These are phyloP conservation scores for Pilophorus perplexus DNA, from an alignment of 2,888 invertebrate species.

Conservation along the genomic window DNA sequence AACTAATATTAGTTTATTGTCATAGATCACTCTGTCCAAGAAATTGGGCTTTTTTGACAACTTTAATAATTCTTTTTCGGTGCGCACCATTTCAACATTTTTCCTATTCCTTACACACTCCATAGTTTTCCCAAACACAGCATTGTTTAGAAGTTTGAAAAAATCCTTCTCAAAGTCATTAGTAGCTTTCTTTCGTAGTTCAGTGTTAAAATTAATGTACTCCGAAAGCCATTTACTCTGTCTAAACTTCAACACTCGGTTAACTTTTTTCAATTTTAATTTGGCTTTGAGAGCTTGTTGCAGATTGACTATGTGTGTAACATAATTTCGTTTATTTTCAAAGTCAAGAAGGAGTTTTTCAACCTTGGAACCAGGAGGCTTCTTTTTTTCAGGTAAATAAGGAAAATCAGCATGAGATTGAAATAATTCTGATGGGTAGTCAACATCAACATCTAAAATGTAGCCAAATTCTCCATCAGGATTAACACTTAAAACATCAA, in stretches of 20 bases:
- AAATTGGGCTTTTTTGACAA: conserved; percentile 33
- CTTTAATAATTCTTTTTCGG: conserved; percentile 11
- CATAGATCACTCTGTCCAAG: conserved; percentile 18
- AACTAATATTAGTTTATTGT: conserved; percentile 25
- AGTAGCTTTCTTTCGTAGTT: conserved; percentile 46
- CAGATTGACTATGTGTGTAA: conserved; percentile 1
- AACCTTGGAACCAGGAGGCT: conserved; percentile 21
- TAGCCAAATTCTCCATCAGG: conserved; percentile 34
- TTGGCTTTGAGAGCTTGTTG: conserved; percentile 45
- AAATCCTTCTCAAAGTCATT: conserved; percentile 53
- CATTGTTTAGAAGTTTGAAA: too few relatives aligned
- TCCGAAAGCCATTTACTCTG: conserved; percentile 50
- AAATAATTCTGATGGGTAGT: conserved; percentile 40
- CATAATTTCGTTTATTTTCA: conserved; percentile 20
- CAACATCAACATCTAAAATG: conserved; percentile 40
- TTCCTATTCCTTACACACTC: conserved; percentile 37
- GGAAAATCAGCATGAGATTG: conserved; percentile 33
- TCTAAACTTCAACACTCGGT: conserved; percentile 50
- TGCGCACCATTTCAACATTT: conserved; percentile 30
- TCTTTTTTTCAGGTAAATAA: conserved; percentile 20
- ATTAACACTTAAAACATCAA: conserved; percentile 32
- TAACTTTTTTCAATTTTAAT: conserved; percentile 49
- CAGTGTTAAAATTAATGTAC: conserved; percentile 48
- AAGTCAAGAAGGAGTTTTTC: conserved; percentile 41
- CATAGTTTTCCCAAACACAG: too few relatives aligned